Conservation (phyloP, 2,797 vertebrate species). For the Otolemur crassicaudatus region DNA sequence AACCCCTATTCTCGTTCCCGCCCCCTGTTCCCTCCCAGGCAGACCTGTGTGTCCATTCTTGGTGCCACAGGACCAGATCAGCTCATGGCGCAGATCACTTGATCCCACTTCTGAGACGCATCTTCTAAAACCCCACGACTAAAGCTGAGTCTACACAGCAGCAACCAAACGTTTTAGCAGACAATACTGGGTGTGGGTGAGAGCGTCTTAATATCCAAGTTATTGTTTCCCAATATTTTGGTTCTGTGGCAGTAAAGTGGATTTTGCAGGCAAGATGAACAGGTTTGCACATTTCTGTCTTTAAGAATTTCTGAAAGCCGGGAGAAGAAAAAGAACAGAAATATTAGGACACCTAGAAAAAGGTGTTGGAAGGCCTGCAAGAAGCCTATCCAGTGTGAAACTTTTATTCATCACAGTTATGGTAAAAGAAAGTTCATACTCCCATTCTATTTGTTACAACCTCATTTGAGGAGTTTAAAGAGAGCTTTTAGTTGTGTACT, state of each 20-base stretch:
- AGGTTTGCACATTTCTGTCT: not conserved
- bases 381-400: not conserved
- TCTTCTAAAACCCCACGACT: constrained; percentile 40
- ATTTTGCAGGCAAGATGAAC: constrained; percentile 56
- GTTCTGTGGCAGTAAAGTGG: not conserved
- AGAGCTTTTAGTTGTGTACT: not conserved
- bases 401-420: not conserved
- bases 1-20: not conserved
- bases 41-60: not conserved
- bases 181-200: constrained; percentile 37
- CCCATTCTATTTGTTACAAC: not conserved
- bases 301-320: constrained; percentile 17
- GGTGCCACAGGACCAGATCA: not conserved
- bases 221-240: not conserved
- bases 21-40: not conserved
- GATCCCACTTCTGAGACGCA: constrained; percentile 34
- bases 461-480: not conserved
- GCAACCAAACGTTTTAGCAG: fast-evolving
- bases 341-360: not conserved
- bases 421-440: not conserved
- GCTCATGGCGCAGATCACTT: not conserved
- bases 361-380: no score
- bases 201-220: not conserved
- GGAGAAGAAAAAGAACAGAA: not conserved
- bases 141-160: constrained; percentile 27